These are phyloP conservation scores for Triplophysa bombifrons DNA, from an alignment of 2,797 vertebrate genomes.

Conservation along the genomic window DNA sequence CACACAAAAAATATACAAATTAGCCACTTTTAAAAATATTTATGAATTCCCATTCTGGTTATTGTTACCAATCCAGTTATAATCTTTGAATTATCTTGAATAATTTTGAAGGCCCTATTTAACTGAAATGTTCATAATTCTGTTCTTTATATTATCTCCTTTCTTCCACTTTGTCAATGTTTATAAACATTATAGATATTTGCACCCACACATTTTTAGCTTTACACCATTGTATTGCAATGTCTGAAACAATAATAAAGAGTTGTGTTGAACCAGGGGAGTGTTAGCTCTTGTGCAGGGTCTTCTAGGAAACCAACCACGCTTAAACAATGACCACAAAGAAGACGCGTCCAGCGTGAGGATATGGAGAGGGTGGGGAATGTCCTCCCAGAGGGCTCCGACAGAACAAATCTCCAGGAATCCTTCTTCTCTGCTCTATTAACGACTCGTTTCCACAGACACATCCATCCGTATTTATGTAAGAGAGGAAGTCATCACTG, in stretches of 20 bases:
- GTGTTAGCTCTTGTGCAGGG: constrained; percentile 15
- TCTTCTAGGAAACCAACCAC: constrained; percentile 47
- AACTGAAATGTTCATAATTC: too few species aligned
- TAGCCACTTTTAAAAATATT: too few species aligned
- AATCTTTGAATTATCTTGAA: too few species aligned
- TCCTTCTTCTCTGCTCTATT: constrained; percentile 52
- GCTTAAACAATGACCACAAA: constrained; percentile 58
- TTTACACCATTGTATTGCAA: not conserved
- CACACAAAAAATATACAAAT: too few species aligned
- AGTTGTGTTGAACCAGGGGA: not conserved
- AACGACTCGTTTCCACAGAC: constrained; percentile 49
- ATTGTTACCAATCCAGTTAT: too few species aligned
- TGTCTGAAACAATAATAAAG: not conserved
- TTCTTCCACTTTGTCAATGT: too few species aligned
- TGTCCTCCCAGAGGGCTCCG: constrained; percentile 43
- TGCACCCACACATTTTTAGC: not conserved
- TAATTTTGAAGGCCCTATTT: too few species aligned
- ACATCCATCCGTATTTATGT: constrained; percentile 48
- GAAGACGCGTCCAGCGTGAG: constrained; percentile 54
- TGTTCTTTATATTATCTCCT: too few species aligned
- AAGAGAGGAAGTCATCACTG: constrained; percentile 53
- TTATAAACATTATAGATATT: too few species aligned
- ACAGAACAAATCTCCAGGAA: constrained; percentile 57
- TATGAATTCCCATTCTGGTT: too few species aligned
- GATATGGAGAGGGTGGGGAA: constrained; percentile 57